A percentile compares a stretch with the other conserved stretches of the same genome.
phyloP scores from a whole-genome alignment of 1,140 invertebrate species.

The Drosophila mojavensis region DNA sequence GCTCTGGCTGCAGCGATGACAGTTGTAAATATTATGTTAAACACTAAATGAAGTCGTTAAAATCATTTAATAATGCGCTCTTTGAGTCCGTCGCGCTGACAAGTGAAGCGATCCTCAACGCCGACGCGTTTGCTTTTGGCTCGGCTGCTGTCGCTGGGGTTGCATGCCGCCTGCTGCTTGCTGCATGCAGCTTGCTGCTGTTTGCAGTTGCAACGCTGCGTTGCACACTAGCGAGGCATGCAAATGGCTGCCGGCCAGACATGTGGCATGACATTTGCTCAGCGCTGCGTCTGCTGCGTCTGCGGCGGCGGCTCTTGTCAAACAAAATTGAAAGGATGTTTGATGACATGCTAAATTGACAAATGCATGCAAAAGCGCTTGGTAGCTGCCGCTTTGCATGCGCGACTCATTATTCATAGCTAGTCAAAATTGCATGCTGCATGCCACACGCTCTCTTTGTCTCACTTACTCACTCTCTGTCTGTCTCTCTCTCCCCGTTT shows the following conservation, averaged over 20 bases:
- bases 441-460: not conserved
- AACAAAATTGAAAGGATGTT: constrained; percentile 80
- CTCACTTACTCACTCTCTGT: no score
- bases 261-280: constrained; percentile 47
- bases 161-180: not conserved
- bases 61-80: constrained; percentile 79
- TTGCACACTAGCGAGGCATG: constrained; percentile 60
- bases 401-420: constrained; percentile 70
- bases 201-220: constrained; percentile 30
- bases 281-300: not conserved
- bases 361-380: constrained; percentile 70
- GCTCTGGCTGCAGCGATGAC: not conserved
- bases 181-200: no score
- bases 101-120: constrained; percentile 53
- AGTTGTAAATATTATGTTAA: constrained; percentile 79
- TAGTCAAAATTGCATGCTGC: constrained; percentile 56
- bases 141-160: not conserved
- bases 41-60: constrained; percentile 81
- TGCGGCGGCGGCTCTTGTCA: constrained; percentile 62
- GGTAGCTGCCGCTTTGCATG: constrained; percentile 56
- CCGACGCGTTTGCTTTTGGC: constrained; percentile 12
- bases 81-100: constrained; percentile 74
- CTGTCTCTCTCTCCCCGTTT: no score
- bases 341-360: constrained; percentile 77
- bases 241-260: constrained; percentile 43